Percentiles rank a stretch among this genome's conserved stretches.
Evolutionary conservation across 1,140 invertebrate species (phyloP).

Genomic region (Brachionus manjavacas): DNA sequence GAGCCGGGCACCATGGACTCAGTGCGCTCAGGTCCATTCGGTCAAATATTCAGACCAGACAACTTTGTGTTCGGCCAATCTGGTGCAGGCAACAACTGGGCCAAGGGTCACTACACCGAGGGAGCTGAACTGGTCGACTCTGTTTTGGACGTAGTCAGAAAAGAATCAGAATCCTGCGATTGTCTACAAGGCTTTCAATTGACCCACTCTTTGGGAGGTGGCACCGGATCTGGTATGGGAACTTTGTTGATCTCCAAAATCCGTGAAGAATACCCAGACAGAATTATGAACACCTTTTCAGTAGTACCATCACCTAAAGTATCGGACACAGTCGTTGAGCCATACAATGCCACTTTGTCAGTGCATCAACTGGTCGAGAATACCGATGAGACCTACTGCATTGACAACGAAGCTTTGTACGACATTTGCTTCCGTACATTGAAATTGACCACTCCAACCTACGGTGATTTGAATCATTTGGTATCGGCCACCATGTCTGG

Average conservation of each 20-base stretch:
- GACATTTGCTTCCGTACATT: conserved; percentile 69
- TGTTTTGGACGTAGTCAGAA: conserved; percentile 52
- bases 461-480: conserved; percentile 68
- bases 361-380: conserved; percentile 83
- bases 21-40: conserved; percentile 77
- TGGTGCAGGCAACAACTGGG: conserved; percentile 77
- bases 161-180: conserved; percentile 64
- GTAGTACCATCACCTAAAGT: conserved; percentile 62
- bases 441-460: conserved; percentile 64
- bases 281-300: conserved; percentile 74
- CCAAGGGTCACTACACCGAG: conserved; percentile 85
- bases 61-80: conserved; percentile 70
- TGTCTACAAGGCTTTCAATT: conserved; percentile 71
- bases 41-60: conserved; percentile 77
- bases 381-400: conserved; percentile 79
- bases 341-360: conserved; percentile 84
- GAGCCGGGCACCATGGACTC: conserved; percentile 93
- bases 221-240: conserved; percentile 79
- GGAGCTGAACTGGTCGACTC: conserved; percentile 60
- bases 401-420: conserved; percentile 75
- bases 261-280: conserved; percentile 58
- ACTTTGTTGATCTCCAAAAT: conserved; percentile 66
- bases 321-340: conserved; percentile 80
- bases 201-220: conserved; percentile 71
- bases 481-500: conserved; percentile 62